Evolutionary conservation across 2,113 vertebrate species (phyloP).

Genomic region (Trichechus manatus): DNA sequence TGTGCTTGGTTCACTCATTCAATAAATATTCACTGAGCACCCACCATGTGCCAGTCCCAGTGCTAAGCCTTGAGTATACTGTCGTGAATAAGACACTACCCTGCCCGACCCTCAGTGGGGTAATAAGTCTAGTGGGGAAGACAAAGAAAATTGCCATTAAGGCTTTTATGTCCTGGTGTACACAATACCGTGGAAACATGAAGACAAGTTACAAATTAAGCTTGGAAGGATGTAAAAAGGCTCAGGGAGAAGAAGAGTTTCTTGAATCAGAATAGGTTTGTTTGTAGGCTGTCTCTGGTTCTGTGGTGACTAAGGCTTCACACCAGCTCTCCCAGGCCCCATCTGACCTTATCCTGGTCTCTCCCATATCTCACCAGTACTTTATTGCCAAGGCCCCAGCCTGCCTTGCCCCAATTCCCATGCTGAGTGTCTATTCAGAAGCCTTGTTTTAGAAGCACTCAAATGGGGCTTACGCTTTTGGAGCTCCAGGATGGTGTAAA

Average conservation of each 20-base stretch:
- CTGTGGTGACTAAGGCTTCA: background rate
- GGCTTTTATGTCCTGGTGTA: background rate
- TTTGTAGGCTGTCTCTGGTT: background rate
- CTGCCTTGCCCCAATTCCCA: background rate
- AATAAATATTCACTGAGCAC: background rate
- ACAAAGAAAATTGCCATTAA: background rate
- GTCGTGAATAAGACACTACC: background rate
- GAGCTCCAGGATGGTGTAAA: constrained; percentile 79
- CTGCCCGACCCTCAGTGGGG: background rate
- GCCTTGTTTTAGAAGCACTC: background rate
- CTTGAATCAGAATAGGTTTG: background rate
- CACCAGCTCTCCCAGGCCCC: background rate
- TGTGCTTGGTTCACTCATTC: background rate
- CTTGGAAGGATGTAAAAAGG: background rate
- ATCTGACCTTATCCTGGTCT: background rate
- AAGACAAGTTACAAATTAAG: background rate
- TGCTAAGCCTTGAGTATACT: background rate
- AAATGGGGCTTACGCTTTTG: constrained; percentile 75
- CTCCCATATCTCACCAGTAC: background rate
- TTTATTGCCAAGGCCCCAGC: background rate
- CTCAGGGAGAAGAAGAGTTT: background rate
- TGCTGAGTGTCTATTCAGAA: background rate
- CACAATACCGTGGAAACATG: background rate
- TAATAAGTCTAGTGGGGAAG: background rate
- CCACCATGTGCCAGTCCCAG: too few relatives aligned